These are phyloP conservation scores for Argyrosomus japonicus DNA, from an alignment of 2,113 vertebrate species.

Conservation along the genomic window DNA sequence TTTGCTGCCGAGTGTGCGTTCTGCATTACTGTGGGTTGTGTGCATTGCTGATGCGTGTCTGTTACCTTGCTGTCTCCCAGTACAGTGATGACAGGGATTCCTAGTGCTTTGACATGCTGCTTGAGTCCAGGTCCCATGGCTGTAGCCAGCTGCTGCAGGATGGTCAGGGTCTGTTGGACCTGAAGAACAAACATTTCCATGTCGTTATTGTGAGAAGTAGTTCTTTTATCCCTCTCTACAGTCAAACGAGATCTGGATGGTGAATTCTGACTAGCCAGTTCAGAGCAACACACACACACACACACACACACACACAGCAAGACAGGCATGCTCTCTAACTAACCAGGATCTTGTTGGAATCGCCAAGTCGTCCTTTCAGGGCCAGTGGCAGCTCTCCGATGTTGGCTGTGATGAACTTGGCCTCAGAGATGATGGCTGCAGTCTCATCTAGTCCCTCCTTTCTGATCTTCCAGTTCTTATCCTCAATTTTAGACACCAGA, in stretches of 20 bases:
- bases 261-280: background rate
- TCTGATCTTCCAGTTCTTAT: slow-evolving; percentile 99
- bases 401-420: slow-evolving; percentile 94
- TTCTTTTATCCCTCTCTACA: background rate
- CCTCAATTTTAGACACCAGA: slow-evolving; percentile 92
- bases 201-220: background rate
- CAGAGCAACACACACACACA: too few species aligned
- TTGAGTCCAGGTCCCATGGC: slow-evolving; percentile 95
- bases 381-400: slow-evolving; percentile 94
- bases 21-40: background rate
- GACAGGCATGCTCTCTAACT: background rate
- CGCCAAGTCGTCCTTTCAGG: slow-evolving; percentile 92
- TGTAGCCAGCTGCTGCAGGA: slow-evolving; percentile 93
- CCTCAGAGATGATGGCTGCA: slow-evolving; percentile 92
- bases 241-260: background rate
- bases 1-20: background rate
- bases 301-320: background rate
- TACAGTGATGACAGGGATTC: slow-evolving; percentile 92
- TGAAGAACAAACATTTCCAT: slow-evolving; percentile 62
- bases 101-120: slow-evolving; percentile 93
- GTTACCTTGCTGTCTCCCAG: slow-evolving; percentile 97
- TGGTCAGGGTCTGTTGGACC: slow-evolving; percentile 95
- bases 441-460: slow-evolving; percentile 98
- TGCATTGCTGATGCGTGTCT: background rate
- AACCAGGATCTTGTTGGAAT: slow-evolving; percentile 99